Conservation (phyloP, 2,113 vertebrate genomes). For the Bubo bubo region DNA sequence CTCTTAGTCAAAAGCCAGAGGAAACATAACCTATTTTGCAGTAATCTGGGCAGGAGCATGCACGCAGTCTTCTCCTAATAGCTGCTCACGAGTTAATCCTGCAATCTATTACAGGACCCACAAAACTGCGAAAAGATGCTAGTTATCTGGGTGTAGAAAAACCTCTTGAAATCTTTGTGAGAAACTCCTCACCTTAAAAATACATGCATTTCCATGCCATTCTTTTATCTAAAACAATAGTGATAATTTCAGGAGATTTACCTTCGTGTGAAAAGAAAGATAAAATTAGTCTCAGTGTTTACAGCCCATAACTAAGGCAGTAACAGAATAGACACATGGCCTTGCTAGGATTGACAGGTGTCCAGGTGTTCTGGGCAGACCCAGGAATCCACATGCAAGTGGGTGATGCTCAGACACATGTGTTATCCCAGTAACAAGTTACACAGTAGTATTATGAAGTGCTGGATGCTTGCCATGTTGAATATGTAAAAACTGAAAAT, state of each 20-base stretch:
- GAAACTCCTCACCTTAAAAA: not conserved
- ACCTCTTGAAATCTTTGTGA: not conserved
- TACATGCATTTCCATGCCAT: not conserved
- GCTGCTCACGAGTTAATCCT: not conserved
- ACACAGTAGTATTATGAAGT: not conserved
- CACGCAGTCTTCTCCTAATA: not conserved
- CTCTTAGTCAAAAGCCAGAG: not conserved
- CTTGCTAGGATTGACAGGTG: not conserved
- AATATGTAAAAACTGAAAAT: slow-evolving; percentile 15
- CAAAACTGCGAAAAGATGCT: not conserved
- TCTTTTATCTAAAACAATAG: not conserved
- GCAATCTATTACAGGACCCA: not conserved
- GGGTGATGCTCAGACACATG: fast-evolving
- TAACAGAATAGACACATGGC: not conserved
- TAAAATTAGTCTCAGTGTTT: not conserved
- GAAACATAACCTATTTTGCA: not conserved
- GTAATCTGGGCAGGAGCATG: not conserved
- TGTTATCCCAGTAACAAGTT: not conserved
- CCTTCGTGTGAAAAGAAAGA: not conserved
- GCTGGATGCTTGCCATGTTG: not conserved
- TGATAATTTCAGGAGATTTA: not conserved
- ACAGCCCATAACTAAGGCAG: not conserved
- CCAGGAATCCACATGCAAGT: not conserved
- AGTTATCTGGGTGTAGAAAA: not conserved
- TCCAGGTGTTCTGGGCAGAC: not conserved